phyloP scores from a whole-genome alignment of 1,140 invertebrate species.

The Cydia amplana region DNA sequence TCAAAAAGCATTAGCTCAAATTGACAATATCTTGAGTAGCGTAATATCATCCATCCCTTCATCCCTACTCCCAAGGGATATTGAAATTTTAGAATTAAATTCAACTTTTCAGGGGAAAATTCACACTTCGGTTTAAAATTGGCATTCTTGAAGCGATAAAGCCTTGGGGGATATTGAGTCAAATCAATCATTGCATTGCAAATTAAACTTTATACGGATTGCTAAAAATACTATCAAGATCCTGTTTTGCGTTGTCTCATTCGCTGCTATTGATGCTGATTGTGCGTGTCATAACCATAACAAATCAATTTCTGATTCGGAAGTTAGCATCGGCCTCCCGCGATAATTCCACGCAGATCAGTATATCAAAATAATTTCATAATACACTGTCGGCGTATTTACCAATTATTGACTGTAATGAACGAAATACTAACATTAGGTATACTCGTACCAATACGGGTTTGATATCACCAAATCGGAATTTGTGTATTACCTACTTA shows the following conservation, averaged over 20 bases:
- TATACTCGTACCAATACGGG: background rate
- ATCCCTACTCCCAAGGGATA: background rate
- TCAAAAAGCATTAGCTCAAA: background rate
- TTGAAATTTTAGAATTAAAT: background rate
- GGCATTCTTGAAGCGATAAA: no score
- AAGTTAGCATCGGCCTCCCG: background rate
- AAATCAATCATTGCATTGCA: background rate
- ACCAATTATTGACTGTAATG: background rate
- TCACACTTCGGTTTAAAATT: background rate
- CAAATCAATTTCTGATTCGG: no score
- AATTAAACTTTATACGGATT: no score
- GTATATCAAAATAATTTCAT: background rate
- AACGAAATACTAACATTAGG: background rate
- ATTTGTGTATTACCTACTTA: background rate
- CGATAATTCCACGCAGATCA: background rate
- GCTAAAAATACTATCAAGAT: no score
- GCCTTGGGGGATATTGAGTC: background rate
- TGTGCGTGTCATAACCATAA: no score
- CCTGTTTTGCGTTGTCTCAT: no score
- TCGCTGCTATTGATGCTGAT: no score
- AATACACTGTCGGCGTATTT: background rate
- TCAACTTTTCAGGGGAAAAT: background rate
- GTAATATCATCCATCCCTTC: background rate
- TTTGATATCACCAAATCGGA: background rate
- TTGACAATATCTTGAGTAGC: background rate